phyloP scores from a whole-genome alignment of 2,888 invertebrate genomes.

The Sipha maydis region DNA sequence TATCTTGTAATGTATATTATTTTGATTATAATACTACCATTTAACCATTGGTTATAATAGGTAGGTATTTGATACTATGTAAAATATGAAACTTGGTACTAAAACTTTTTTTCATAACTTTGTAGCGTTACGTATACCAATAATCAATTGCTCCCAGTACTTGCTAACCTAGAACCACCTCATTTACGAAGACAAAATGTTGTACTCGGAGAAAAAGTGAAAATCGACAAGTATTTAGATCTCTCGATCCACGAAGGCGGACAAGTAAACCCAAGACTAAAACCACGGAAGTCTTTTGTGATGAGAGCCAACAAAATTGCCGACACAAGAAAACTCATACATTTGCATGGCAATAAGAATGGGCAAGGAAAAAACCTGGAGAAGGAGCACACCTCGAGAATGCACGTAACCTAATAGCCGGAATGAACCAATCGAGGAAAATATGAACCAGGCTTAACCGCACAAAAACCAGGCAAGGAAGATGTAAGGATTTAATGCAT shows the following conservation, averaged over 20 bases:
- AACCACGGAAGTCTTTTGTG: constrained; percentile 35
- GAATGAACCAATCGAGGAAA: constrained; percentile 35
- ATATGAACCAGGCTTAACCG: constrained; percentile 28
- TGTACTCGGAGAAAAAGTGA: constrained; percentile 16
- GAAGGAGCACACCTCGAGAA: constrained; percentile 11
- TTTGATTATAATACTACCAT: too few species aligned
- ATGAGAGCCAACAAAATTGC: constrained; percentile 23
- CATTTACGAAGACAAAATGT: constrained; percentile 28
- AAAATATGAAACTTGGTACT: too few species aligned
- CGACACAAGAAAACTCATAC: constrained; percentile 43
- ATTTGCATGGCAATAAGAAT: constrained; percentile 11
- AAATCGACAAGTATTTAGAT: constrained; percentile 14
- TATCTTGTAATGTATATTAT: too few species aligned
- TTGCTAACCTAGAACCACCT: constrained; percentile 25
- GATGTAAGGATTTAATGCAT: too few species aligned
- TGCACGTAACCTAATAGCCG: constrained; percentile 14
- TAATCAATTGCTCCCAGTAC: constrained; percentile 33
- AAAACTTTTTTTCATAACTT: too few species aligned
- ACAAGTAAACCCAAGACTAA: constrained; percentile 36
- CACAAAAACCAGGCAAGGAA: constrained; percentile 28
- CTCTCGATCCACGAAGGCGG: constrained; percentile 7
- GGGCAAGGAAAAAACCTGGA: constrained; percentile 8
- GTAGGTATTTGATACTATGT: too few species aligned
- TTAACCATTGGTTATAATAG: too few species aligned
- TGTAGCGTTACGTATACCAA: constrained; percentile 16